Evolutionary conservation across 1,140 invertebrate species (phyloP).

Genomic region (Choristoneura fumiferana): DNA sequence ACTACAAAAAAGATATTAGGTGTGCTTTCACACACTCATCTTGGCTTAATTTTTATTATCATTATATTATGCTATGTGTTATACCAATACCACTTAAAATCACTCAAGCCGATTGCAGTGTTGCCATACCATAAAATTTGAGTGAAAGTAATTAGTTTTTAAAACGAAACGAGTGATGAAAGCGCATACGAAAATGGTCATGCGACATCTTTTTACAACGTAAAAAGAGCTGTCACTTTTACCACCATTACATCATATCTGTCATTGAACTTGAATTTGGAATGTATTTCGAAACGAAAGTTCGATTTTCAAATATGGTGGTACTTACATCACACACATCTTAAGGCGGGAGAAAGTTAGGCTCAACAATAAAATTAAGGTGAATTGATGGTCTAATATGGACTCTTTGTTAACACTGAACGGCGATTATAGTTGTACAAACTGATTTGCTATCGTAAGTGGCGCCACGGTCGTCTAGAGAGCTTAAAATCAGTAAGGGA

Average conservation of each 20-base stretch:
- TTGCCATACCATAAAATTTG: constrained; percentile 12
- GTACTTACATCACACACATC: constrained; percentile 20
- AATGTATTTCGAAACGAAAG: constrained; percentile 20
- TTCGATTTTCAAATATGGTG: constrained; percentile 26
- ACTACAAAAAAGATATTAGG: background rate
- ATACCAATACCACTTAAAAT: background rate
- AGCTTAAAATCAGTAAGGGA: too few species aligned
- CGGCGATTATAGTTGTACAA: background rate
- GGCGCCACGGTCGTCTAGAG: background rate
- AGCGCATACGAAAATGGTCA: constrained; percentile 1
- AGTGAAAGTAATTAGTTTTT: constrained; percentile 12
- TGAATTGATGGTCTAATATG: constrained; percentile 26
- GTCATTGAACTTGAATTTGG: constrained; percentile 18
- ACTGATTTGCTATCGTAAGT: constrained; percentile 1
- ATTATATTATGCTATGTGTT: too few species aligned
- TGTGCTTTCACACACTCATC: background rate
- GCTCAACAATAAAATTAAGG: constrained; percentile 27
- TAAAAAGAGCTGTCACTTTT: constrained; percentile 15
- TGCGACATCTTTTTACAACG: constrained; percentile 3
- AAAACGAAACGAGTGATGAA: constrained; percentile 13
- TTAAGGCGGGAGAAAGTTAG: constrained; percentile 20
- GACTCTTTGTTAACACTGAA: constrained; percentile 6
- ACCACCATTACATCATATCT: constrained; percentile 1
- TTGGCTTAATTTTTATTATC: constrained; percentile 2
- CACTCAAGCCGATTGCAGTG: constrained; percentile 10